phyloP scores from a whole-genome alignment of 2,888 invertebrate species.

The Cheilosia vernalis region DNA sequence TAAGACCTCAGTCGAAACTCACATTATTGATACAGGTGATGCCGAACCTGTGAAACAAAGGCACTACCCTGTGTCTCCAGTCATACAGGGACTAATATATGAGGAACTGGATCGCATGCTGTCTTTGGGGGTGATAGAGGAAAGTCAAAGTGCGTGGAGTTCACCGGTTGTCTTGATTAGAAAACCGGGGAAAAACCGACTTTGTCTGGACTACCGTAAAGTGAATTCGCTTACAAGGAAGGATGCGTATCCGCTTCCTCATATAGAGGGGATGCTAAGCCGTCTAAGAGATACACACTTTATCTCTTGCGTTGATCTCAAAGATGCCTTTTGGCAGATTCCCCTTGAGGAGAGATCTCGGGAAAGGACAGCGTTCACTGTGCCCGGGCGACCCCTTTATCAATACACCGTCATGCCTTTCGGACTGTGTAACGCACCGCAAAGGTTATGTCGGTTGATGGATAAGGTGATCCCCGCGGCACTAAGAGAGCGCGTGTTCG shows the following conservation, averaged over 20 bases:
- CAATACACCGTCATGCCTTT: too few relatives aligned
- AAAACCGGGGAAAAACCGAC: conserved; percentile 71
- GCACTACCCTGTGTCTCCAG: conserved; percentile 66
- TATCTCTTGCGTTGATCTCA: conserved; percentile 75
- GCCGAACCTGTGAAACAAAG: conserved; percentile 60
- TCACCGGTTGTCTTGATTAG: conserved; percentile 76
- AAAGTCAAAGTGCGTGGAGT: conserved; percentile 77
- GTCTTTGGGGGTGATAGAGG: conserved; percentile 76
- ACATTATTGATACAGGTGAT: conserved; percentile 54
- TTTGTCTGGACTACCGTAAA: conserved; percentile 77
- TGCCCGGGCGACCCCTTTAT: too few relatives aligned
- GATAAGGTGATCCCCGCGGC: conserved; percentile 55
- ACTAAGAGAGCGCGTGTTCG: not conserved
- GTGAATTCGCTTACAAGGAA: conserved; percentile 76
- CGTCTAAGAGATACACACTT: too few relatives aligned
- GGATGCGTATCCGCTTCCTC: too few relatives aligned
- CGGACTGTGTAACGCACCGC: too few relatives aligned
- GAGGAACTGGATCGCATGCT: conserved; percentile 78
- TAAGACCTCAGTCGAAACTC: conserved; percentile 31
- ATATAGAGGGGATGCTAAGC: too few relatives aligned
- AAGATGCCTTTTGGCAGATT: conserved; percentile 59
- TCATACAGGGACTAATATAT: conserved; percentile 55
- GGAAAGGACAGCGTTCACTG: conserved; percentile 75
- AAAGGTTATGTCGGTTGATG: too few relatives aligned
- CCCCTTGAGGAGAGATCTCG: conserved; percentile 19